These are phyloP conservation scores for Limosa lapponica DNA, from an alignment of 2,797 vertebrate species.

Conservation along the genomic window DNA sequence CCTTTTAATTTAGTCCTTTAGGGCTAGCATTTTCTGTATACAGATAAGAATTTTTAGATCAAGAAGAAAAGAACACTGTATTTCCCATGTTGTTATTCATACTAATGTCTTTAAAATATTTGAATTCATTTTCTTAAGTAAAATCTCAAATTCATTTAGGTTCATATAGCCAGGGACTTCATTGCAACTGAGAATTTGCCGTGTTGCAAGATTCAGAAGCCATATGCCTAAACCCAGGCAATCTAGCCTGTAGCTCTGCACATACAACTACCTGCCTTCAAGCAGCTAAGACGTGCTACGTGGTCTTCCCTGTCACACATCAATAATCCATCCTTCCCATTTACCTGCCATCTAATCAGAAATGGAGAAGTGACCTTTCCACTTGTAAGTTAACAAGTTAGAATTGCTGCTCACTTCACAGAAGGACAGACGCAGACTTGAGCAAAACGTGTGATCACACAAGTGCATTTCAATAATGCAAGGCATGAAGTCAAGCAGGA, in stretches of 20 bases:
- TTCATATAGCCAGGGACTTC: not conserved
- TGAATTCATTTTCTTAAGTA: not conserved
- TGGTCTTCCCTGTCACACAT: not conserved
- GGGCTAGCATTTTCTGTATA: not conserved
- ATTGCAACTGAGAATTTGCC: not conserved
- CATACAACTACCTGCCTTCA: not conserved
- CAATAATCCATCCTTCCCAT: not conserved
- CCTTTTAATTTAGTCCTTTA: not conserved
- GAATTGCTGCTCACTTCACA: conserved; percentile 10
- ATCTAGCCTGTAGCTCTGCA: not conserved
- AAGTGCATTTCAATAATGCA: not conserved
- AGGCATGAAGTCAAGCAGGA: not conserved
- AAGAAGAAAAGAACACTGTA: not conserved
- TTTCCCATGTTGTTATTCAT: not conserved
- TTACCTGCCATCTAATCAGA: conserved; percentile 30
- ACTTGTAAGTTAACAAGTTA: conserved; percentile 1
- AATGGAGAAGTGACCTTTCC: not conserved
- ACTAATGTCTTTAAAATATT: not conserved
- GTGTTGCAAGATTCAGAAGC: not conserved
- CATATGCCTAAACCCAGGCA: not conserved
- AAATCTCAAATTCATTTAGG: not conserved
- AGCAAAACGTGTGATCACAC: not conserved
- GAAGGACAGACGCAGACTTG: not conserved
- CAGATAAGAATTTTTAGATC: not conserved
- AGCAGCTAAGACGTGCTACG: not conserved